These are phyloP conservation scores for Coboldia fuscipes DNA, from an alignment of 1,140 invertebrate species.

Conservation along the genomic window DNA sequence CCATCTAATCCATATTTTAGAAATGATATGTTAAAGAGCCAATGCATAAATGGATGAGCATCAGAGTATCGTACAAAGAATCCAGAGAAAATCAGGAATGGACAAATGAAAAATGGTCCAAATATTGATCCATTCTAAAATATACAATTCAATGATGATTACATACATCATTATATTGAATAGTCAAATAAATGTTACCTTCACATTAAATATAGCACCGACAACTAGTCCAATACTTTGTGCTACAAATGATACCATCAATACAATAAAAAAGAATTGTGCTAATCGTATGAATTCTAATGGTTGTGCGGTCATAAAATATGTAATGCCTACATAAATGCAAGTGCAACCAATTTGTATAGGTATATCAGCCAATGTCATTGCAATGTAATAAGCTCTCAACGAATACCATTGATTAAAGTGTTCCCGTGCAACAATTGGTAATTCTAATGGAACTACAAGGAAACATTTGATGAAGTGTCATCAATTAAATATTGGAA, in stretches of 20 bases:
- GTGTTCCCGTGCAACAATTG: constrained; percentile 64
- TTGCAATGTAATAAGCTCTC: constrained; percentile 69
- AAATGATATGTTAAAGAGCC: constrained; percentile 74
- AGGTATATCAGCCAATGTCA: constrained; percentile 63
- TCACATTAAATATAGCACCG: constrained; percentile 54
- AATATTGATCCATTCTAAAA: constrained; percentile 60
- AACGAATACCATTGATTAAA: constrained; percentile 91
- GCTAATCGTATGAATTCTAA: constrained; percentile 40
- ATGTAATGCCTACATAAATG: constrained; percentile 54
- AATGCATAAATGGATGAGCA: constrained; percentile 54
- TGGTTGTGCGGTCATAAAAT: constrained; percentile 66
- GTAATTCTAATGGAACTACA: constrained; percentile 70
- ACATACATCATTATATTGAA: constrained; percentile 1
- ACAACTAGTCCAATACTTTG: constrained; percentile 65
- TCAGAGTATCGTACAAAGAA: constrained; percentile 75
- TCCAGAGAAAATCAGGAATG: constrained; percentile 71
- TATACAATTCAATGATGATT: not conserved
- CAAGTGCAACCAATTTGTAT: constrained; percentile 60
- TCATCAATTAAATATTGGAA: too few species aligned
- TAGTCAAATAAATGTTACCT: constrained; percentile 25
- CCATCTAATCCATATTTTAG: constrained; percentile 56
- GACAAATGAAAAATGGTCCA: constrained; percentile 62
- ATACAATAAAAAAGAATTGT: constrained; percentile 44
- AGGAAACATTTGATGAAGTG: constrained; percentile 12
- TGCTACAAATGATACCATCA: constrained; percentile 60